Percentiles rank a stretch among this genome's conserved stretches.
Conservation (phyloP, 2,888 invertebrate genomes). For the Drepana falcataria region DNA sequence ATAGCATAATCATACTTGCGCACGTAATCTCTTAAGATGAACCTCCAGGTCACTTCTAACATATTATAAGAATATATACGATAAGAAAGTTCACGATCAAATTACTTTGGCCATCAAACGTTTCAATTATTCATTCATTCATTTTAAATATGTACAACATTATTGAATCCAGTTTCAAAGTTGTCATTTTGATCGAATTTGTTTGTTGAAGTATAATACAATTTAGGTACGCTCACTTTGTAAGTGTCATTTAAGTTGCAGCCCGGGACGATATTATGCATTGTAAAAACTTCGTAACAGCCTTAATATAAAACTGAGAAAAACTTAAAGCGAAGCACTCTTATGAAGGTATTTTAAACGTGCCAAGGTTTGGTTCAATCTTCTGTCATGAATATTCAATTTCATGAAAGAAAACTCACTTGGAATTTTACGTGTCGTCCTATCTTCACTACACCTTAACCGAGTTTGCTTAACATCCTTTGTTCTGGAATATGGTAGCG, state of each 20-base stretch:
- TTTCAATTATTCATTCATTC: too few species aligned
- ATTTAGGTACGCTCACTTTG: not conserved
- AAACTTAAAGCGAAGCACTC: not conserved
- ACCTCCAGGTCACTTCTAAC: too few species aligned
- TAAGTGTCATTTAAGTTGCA: not conserved
- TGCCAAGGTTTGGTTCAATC: conserved; percentile 20
- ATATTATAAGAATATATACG: too few species aligned
- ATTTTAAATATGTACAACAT: too few species aligned
- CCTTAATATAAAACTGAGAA: not conserved
- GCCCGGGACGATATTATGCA: not conserved
- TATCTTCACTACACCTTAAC: conserved; percentile 24
- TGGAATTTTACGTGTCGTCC: conserved; percentile 33
- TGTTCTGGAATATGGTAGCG: conserved; percentile 27
- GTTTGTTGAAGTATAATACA: not conserved
- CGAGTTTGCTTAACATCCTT: conserved; percentile 30
- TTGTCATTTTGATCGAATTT: too few species aligned
- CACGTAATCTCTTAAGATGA: too few species aligned
- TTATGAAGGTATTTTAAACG: not conserved
- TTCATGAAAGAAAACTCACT: conserved; percentile 40
- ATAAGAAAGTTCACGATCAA: too few species aligned
- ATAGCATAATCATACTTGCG: too few species aligned
- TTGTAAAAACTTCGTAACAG: not conserved
- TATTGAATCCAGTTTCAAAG: too few species aligned
- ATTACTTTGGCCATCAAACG: too few species aligned
- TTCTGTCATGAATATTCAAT: conserved; percentile 52